A percentile compares a stretch with the other conserved stretches of the same genome.
These are phyloP conservation scores for Erythrolamprus reginae DNA, from an alignment of 2,113 vertebrate species.

Conservation along the genomic window DNA sequence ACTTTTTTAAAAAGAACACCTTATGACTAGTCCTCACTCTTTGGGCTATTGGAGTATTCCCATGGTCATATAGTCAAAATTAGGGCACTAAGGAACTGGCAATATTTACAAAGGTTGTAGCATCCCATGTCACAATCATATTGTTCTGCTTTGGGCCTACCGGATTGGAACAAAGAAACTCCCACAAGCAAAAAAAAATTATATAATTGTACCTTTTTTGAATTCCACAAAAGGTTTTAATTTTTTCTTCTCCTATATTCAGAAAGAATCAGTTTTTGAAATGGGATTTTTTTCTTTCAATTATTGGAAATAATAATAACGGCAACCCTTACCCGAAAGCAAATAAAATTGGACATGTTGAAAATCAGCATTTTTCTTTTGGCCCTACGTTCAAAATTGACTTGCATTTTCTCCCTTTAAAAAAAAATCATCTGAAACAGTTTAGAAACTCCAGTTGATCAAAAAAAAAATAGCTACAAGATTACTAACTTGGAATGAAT, in stretches of 20 bases:
- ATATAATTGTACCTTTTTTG: not conserved
- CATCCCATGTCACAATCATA: no score
- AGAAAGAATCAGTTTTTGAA: not conserved
- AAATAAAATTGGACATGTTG: not conserved
- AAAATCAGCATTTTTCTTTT: not conserved
- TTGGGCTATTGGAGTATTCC: no score
- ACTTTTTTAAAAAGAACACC: no score
- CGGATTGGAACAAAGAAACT: no score
- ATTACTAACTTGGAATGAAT: not conserved
- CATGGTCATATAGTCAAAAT: no score
- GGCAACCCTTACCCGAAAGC: not conserved
- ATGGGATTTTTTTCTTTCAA: not conserved
- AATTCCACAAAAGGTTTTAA: constrained; percentile 8
- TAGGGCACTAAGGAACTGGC: no score
- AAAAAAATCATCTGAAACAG: not conserved
- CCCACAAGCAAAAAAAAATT: no score
- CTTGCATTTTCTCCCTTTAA: not conserved
- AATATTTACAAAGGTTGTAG: no score
- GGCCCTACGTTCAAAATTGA: not conserved
- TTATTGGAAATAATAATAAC: not conserved
- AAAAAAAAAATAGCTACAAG: not conserved
- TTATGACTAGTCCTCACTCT: no score
- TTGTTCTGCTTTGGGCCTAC: no score
- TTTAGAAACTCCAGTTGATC: not conserved
- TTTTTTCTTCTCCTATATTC: not conserved